A percentile compares a stretch with the other conserved stretches of the same genome.
phyloP scores from a whole-genome alignment of 2,113 vertebrate species.

The Triplophysa dalaica region DNA sequence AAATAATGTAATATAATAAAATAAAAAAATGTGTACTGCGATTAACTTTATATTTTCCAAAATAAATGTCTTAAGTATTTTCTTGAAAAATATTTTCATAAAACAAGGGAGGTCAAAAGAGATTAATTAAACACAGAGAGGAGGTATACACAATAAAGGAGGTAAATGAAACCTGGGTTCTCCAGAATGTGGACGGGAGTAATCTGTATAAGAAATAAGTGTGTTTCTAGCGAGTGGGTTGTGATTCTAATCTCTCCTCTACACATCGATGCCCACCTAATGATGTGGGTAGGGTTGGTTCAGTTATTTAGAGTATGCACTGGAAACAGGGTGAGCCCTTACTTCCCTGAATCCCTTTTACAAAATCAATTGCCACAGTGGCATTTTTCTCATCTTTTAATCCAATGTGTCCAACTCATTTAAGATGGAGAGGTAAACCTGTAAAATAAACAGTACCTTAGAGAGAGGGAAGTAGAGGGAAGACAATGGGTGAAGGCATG shows the following conservation, averaged over 20 bases:
- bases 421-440: not conserved
- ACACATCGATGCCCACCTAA: constrained; percentile 16
- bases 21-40: too few relatives aligned
- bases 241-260: constrained; percentile 10
- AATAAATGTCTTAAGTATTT: too few relatives aligned
- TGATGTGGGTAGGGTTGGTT: not conserved
- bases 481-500: constrained; percentile 50
- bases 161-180: not conserved
- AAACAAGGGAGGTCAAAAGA: too few relatives aligned
- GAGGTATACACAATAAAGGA: not conserved
- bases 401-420: constrained; percentile 1
- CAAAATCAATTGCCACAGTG: not conserved
- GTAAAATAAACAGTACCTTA: constrained; percentile 2
- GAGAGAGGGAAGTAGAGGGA: constrained; percentile 45
- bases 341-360: not conserved
- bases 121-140: not conserved
- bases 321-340: too few relatives aligned
- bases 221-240: not conserved
- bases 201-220: not conserved
- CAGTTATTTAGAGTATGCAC: not conserved
- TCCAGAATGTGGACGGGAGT: not conserved
- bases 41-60: too few relatives aligned
- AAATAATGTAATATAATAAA: too few relatives aligned
- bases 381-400: constrained; percentile 2
- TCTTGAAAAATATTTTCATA: too few relatives aligned